phyloP scores from a whole-genome alignment of 2,797 vertebrate genomes.

The Bufotes viridis region DNA sequence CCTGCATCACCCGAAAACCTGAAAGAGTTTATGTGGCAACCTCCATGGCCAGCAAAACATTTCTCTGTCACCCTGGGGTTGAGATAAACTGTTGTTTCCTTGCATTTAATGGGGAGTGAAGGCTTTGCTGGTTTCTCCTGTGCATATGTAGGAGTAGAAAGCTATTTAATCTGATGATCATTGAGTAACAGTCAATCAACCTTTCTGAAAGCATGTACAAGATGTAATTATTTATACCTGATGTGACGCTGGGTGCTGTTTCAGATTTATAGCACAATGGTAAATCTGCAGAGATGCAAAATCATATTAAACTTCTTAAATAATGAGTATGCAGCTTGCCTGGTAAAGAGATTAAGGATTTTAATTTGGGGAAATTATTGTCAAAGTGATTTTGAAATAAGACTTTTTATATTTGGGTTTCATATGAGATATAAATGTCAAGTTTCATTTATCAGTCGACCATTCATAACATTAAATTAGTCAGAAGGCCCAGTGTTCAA shows the following conservation, averaged over 20 bases:
- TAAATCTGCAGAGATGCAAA: not conserved
- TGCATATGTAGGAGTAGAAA: conserved; percentile 16
- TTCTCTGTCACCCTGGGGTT: not conserved
- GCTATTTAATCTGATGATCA: conserved; percentile 38
- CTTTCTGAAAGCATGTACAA: not conserved
- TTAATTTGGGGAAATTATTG: not conserved
- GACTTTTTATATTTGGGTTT: not conserved
- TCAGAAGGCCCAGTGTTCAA: not conserved
- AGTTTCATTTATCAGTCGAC: not conserved
- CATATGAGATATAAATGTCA: not conserved
- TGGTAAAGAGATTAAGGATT: not conserved
- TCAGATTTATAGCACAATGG: not conserved
- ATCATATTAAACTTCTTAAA: not conserved
- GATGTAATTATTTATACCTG: not conserved
- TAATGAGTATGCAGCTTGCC: not conserved
- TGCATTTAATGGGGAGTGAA: not conserved
- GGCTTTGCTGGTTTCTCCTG: not conserved
- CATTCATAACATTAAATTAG: not conserved
- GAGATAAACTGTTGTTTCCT: conserved; percentile 10
- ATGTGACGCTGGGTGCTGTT: not conserved
- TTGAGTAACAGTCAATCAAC: conserved; percentile 17
- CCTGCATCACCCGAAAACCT: not conserved
- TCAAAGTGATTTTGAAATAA: not conserved
- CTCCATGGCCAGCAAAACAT: not conserved
- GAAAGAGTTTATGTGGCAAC: not conserved